Conservation (phyloP, 2,888 invertebrate species). For the Hymenopus coronatus region DNA sequence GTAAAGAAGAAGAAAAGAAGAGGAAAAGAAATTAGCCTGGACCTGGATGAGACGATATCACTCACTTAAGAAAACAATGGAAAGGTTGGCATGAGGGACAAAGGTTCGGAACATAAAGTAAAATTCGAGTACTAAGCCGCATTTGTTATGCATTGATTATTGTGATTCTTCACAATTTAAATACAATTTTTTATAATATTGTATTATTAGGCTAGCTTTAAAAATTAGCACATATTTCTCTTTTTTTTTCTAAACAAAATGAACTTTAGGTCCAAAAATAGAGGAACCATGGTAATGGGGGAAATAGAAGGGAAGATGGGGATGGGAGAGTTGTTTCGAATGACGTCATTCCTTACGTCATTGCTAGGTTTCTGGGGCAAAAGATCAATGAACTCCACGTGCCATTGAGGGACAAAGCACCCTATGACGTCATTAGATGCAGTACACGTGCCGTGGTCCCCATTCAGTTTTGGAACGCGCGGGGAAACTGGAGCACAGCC, state of each 20-base stretch:
- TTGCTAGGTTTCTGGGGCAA: constrained; percentile 20
- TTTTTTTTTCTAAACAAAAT: background rate
- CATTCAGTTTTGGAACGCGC: background rate
- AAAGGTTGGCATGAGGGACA: too few relatives aligned
- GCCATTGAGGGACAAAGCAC: background rate
- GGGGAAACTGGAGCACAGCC: background rate
- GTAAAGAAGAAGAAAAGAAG: too few relatives aligned
- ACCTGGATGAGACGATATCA: too few relatives aligned
- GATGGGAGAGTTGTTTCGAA: background rate
- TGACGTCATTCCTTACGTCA: constrained; percentile 11
- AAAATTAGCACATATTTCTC: background rate
- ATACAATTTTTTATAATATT: background rate
- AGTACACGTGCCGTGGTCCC: background rate
- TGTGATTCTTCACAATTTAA: background rate
- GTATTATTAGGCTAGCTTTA: background rate
- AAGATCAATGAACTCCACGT: constrained; percentile 28
- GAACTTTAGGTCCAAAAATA: background rate
- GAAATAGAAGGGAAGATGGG: background rate
- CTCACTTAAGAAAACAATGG: too few relatives aligned
- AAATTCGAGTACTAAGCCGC: too few relatives aligned
- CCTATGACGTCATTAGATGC: background rate
- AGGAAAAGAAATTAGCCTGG: too few relatives aligned
- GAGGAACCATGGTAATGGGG: background rate
- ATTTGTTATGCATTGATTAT: too few relatives aligned
- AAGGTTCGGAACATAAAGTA: too few relatives aligned